Evolutionary conservation across 2,113 vertebrate species (phyloP).

Genomic region (Eclectus roratus): DNA sequence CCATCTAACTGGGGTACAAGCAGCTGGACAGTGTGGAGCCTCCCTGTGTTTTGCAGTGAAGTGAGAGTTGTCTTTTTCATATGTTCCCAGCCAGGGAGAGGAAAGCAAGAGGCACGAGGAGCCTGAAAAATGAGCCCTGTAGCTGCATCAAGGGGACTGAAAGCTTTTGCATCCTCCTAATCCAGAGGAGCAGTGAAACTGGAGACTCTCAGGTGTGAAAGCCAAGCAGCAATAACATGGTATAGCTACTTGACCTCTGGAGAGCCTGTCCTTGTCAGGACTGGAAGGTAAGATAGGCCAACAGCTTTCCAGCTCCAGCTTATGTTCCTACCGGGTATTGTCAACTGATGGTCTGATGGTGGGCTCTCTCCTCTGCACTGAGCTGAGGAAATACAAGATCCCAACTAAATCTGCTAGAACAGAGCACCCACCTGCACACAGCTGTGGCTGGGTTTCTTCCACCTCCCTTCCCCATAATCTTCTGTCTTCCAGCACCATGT

Average conservation of each 20-base stretch:
- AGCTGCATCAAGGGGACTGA: background rate
- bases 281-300: background rate
- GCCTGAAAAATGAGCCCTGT: background rate
- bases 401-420: background rate
- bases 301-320: background rate
- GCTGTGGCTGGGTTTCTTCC: background rate
- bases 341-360: background rate
- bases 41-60: background rate
- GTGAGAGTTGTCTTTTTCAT: background rate
- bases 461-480: background rate
- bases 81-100: background rate
- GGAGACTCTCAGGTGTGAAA: background rate
- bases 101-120: background rate
- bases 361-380: fast-evolving
- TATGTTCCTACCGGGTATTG: background rate
- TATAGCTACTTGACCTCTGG: background rate
- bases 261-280: background rate
- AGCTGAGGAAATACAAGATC: background rate
- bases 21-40: fast-evolving
- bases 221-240: background rate
- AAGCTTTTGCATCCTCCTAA: background rate
- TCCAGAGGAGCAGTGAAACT: background rate
- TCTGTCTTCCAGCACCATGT: fast-evolving
- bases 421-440: background rate
- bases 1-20: fast-evolving